phyloP scores from a whole-genome alignment of 2,888 invertebrate genomes.

The Argyresthia albistria region DNA sequence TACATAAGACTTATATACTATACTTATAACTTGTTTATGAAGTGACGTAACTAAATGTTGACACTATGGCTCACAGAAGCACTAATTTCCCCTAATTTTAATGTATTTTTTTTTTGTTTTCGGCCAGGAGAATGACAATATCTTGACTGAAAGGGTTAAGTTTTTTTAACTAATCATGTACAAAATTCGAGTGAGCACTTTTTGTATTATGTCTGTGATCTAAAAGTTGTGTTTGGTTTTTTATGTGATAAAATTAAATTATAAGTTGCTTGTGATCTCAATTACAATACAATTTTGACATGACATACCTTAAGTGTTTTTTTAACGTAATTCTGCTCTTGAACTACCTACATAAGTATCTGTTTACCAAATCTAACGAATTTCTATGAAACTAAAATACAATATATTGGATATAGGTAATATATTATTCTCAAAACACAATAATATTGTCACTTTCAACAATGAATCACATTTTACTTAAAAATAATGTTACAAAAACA shows the following conservation, averaged over 20 bases:
- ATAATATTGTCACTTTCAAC: slow-evolving; percentile 48
- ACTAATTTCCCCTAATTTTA: too few species aligned
- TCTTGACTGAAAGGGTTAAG: not conserved
- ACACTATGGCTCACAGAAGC: too few species aligned
- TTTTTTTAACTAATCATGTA: slow-evolving; percentile 13
- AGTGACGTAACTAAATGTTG: too few species aligned
- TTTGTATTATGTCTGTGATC: slow-evolving; percentile 15
- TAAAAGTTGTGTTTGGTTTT: not conserved
- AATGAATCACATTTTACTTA: slow-evolving; percentile 47
- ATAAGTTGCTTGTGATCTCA: slow-evolving; percentile 64
- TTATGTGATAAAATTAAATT: slow-evolving; percentile 41
- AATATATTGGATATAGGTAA: slow-evolving; percentile 17
- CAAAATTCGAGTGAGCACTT: slow-evolving; percentile 18
- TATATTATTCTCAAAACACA: slow-evolving; percentile 40
- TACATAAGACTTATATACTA: too few species aligned
- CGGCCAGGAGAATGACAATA: too few species aligned
- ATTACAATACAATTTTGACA: not conserved
- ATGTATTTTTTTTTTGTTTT: too few species aligned
- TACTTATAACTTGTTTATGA: too few species aligned
- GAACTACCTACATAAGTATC: too few species aligned
- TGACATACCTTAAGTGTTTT: too few species aligned
- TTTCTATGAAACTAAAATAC: not conserved
- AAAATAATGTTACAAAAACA: slow-evolving; percentile 29
- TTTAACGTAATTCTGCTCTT: too few species aligned
- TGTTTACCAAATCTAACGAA: too few species aligned